Conservation (phyloP, 23 tunicate species). For the Trididemnum miniatum region DNA sequence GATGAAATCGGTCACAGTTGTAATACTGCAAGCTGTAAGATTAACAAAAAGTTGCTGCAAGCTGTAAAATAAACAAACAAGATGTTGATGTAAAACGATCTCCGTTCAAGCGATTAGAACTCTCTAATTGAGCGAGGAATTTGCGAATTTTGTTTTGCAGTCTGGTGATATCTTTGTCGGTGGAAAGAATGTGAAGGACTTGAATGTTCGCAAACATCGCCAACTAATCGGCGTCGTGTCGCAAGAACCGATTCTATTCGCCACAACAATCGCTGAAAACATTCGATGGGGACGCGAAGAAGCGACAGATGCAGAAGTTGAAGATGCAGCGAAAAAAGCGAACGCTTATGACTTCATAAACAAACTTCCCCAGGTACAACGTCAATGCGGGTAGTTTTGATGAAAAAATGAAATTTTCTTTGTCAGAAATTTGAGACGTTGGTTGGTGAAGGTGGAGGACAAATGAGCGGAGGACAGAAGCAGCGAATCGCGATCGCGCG, state of each 20-base stretch:
- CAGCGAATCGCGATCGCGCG: conserved; percentile 98
- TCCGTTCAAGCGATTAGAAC: too few relatives aligned
- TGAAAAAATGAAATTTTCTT: not conserved
- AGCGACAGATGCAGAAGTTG: conserved; percentile 71
- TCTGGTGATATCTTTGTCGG: conserved; percentile 57
- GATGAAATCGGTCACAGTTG: too few relatives aligned
- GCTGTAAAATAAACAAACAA: too few relatives aligned
- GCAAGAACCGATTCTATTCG: conserved; percentile 91
- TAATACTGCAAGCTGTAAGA: too few relatives aligned
- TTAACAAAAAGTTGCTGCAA: too few relatives aligned
- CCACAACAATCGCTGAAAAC: conserved; percentile 84
- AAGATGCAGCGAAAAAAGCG: conserved; percentile 92
- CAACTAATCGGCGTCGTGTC: conserved; percentile 88
- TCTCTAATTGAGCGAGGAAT: too few relatives aligned
- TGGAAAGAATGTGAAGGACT: conserved; percentile 35
- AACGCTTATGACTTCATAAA: conserved; percentile 92
- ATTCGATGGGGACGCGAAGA: conserved; percentile 98
- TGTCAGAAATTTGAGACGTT: conserved; percentile 88
- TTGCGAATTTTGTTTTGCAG: too few relatives aligned
- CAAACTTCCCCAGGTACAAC: conserved; percentile 70
- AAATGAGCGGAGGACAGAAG: conserved; percentile 98
- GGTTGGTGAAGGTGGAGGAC: conserved; percentile 99
- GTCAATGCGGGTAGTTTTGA: not conserved
- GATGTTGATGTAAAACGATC: too few relatives aligned
- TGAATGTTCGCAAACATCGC: conserved; percentile 61